Base-by-base conservation (phyloP, 2,113 vertebrate genomes). In the Tretioscincus oriximinensis region DNA sequence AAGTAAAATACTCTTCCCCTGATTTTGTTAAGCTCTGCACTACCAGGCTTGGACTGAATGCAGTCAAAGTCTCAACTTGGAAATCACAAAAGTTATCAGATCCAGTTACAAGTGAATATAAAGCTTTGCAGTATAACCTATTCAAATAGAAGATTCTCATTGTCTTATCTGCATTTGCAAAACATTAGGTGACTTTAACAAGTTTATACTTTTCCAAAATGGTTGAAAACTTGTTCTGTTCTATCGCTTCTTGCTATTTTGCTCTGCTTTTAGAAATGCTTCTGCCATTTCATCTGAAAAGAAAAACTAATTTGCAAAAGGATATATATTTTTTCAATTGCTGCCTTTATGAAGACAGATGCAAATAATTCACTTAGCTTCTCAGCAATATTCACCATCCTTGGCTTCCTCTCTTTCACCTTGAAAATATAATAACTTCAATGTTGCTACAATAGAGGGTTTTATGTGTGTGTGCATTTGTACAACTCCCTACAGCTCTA, bases 301-400 rank as follows among this genome's bases (percentile, higher is more conserved):
- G 47, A 66, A 61, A 69, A 47, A 61, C 63, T 61, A 45, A 71
- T 70, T 79, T 70, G 31, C 41, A 70, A 26, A 20, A 24, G 31
- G 12, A 31, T 31, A 76, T 11, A 70, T 47, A 49, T 82, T 61
- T 68, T 68, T 28, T 18, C 31, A 76, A 18, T 24, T 45, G 22
- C 8, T 21, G 18, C 8, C 61, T 82, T 76, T 60, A 76, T 70
- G 80, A 76, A 76, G 80, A 70, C 66, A 76, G 54, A 82, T 76
- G 73, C 73, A 82, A 82, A 76, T 76, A 82, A 76, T 76, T 76
- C 73, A 67, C 63, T 82, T 82, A 70, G 41, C 54, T 76, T 82
- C 73, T 82, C 35, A 12, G 41, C 73, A 76, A 28, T 70, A 69
- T 70, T 26, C 71, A 16, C 68, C 80, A 69, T 76, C 80, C 73